phyloP scores from a whole-genome alignment of 2,113 vertebrate genomes.

The Anarrhichthys ocellatus region DNA sequence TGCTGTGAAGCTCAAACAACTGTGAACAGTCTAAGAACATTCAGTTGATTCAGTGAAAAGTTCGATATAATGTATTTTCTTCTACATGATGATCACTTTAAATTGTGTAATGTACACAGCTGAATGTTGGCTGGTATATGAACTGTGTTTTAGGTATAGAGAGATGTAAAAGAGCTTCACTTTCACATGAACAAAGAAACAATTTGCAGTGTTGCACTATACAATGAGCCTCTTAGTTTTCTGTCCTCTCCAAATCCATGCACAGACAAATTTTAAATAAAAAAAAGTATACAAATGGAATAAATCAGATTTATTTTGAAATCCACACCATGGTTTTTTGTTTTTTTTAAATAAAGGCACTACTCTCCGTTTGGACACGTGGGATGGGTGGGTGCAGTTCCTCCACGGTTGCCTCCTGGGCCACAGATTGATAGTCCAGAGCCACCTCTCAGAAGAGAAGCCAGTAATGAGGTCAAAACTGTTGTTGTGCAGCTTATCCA shows the following conservation, averaged over 20 bases:
- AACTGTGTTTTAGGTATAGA: neutral
- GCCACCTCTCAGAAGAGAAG: conserved; percentile 78
- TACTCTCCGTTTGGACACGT: conserved; percentile 81
- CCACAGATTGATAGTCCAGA: conserved; percentile 75
- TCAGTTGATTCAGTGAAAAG: neutral
- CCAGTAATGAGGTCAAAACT: conserved; percentile 71
- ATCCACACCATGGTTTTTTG: neutral
- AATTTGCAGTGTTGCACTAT: neutral
- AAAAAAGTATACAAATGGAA: neutral
- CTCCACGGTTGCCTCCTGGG: conserved; percentile 79
- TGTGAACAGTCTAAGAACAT: neutral
- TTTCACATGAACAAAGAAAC: neutral
- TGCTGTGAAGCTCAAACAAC: neutral
- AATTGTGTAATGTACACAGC: neutral
- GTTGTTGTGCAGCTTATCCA: neutral
- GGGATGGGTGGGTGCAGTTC: conserved; percentile 84
- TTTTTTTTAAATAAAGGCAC: conserved; percentile 61
- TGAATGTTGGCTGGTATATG: neutral
- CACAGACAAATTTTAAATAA: neutral
- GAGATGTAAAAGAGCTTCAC: neutral
- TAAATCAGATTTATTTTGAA: neutral
- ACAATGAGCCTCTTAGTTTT: neutral
- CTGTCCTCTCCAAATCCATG: neutral
- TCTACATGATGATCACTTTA: neutral
- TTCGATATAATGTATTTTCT: neutral